These are phyloP conservation scores for Neomonachus schauinslandi DNA, from an alignment of 2,113 vertebrate genomes.

Conservation along the genomic window DNA sequence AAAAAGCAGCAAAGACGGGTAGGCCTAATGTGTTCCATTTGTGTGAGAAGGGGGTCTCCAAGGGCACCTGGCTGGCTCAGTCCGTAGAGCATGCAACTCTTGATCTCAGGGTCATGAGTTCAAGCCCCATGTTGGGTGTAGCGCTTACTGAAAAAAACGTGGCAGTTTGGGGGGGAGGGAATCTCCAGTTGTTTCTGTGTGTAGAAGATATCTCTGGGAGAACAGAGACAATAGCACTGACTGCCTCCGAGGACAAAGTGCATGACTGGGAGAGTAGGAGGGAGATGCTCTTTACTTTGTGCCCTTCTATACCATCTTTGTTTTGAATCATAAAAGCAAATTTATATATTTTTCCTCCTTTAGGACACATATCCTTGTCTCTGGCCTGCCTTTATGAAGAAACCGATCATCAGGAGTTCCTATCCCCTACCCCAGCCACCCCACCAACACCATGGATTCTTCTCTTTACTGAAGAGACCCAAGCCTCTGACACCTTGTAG, in stretches of 20 bases:
- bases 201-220: background rate
- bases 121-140: background rate
- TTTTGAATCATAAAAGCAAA: conserved; percentile 40
- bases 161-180: background rate
- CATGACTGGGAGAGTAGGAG: background rate
- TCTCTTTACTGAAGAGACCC: background rate
- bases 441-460: background rate
- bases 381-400: background rate
- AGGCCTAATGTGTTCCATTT: background rate
- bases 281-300: background rate
- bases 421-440: background rate
- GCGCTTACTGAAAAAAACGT: background rate
- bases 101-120: too few relatives aligned
- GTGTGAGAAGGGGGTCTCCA: background rate
- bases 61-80: too few relatives aligned
- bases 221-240: background rate
- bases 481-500: background rate
- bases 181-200: background rate
- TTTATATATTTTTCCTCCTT: background rate
- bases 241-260: background rate
- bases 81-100: too few relatives aligned
- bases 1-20: background rate
- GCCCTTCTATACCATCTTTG: background rate
- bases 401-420: background rate
- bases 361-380: conserved; percentile 57